Percentiles rank a stretch among this genome's conserved stretches.
phyloP scores from a whole-genome alignment of 2,888 invertebrate genomes.

The Eumacrocentrus americanus region DNA sequence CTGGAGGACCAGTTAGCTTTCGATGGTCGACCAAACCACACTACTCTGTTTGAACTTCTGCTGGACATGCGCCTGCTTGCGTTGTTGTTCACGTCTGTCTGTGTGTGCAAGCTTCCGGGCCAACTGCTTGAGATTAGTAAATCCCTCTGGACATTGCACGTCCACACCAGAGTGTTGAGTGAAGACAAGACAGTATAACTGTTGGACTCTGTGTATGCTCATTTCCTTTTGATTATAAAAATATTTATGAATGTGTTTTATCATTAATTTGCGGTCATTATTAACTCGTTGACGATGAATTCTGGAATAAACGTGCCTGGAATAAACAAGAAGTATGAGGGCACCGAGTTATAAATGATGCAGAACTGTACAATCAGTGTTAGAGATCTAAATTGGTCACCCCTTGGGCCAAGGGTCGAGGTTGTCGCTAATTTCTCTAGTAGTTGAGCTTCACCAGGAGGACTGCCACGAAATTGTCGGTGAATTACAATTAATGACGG shows the following conservation, averaged over 20 bases:
- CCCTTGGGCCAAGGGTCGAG: not conserved
- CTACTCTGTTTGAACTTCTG: constrained; percentile 24
- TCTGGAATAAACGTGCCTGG: not conserved
- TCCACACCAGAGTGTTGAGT: too few species aligned
- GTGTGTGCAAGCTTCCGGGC: not conserved
- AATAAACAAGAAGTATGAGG: not conserved
- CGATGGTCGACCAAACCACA: constrained; percentile 7
- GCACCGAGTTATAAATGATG: not conserved
- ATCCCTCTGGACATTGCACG: constrained; percentile 6
- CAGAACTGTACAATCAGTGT: not conserved
- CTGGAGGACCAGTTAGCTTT: not conserved
- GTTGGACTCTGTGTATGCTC: too few species aligned
- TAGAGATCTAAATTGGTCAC: constrained; percentile 8
- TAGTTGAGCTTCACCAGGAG: not conserved
- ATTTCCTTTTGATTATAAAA: too few species aligned
- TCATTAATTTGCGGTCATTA: too few species aligned
- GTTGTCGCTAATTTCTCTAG: not conserved
- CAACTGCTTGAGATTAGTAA: constrained; percentile 8
- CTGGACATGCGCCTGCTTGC: constrained; percentile 12
- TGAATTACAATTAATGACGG: constrained; percentile 9
- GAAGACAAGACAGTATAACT: too few species aligned
- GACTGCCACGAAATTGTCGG: constrained; percentile 5
- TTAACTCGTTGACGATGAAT: too few species aligned
- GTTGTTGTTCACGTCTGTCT: constrained; percentile 13
- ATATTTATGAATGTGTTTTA: too few species aligned